These are phyloP conservation scores for Portunus trituberculatus DNA, from an alignment of 1,140 invertebrate species.

Conservation along the genomic window DNA sequence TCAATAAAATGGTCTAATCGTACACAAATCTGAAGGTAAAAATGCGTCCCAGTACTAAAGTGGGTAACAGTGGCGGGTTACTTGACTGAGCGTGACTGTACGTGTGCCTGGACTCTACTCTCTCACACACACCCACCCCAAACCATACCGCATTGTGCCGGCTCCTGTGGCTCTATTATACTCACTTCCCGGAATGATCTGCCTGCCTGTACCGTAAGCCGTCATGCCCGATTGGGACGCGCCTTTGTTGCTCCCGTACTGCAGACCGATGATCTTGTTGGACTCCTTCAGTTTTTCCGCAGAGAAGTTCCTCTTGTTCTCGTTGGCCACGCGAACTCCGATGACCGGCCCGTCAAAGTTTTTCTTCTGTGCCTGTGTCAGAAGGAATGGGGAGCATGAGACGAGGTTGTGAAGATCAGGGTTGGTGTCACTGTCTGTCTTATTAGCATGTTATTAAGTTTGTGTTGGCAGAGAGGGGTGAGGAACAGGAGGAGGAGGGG, in stretches of 20 bases:
- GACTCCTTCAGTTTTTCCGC: slow-evolving; percentile 82
- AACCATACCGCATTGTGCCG: neutral
- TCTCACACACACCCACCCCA: neutral
- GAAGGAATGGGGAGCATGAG: neutral
- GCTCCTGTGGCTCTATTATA: neutral
- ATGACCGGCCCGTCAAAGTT: slow-evolving; percentile 82
- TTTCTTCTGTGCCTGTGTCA: slow-evolving; percentile 82
- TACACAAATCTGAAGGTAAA: too few species aligned
- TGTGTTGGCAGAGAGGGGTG: too few species aligned
- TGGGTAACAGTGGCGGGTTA: too few species aligned
- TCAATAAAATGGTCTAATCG: too few species aligned
- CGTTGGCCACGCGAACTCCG: slow-evolving; percentile 83
- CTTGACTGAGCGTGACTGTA: too few species aligned
- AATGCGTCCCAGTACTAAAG: too few species aligned
- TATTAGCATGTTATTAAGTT: too few species aligned
- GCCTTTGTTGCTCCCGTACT: slow-evolving; percentile 83
- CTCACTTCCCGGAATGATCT: slow-evolving; percentile 82
- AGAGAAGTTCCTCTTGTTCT: slow-evolving; percentile 82
- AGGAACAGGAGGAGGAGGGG: too few species aligned
- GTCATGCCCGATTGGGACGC: slow-evolving; percentile 84
- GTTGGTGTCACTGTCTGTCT: too few species aligned
- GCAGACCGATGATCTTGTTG: slow-evolving; percentile 82
- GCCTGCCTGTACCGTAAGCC: slow-evolving; percentile 82
- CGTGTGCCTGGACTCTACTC: too few species aligned
- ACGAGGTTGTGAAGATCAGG: neutral